These are phyloP conservation scores for Ictalurus furcatus DNA, from an alignment of 2,113 vertebrate genomes.

Conservation along the genomic window DNA sequence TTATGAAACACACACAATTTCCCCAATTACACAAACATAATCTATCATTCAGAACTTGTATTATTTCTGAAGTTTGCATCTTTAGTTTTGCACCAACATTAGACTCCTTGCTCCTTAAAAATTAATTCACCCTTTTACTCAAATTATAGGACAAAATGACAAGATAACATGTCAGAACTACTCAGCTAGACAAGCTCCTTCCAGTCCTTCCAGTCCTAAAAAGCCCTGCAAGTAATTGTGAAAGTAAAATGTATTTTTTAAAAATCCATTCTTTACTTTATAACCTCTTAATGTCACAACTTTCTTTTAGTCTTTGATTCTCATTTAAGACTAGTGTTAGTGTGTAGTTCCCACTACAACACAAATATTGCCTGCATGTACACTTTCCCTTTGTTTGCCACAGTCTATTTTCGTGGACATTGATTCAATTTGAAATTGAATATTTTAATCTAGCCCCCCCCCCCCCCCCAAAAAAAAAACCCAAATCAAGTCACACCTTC, in stretches of 20 bases:
- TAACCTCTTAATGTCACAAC: background rate
- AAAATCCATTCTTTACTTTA: background rate
- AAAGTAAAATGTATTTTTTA: background rate
- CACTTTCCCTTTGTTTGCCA: background rate
- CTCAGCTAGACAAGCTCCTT: background rate
- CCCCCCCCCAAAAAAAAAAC: too few relatives aligned
- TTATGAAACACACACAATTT: background rate
- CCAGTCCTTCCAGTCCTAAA: background rate
- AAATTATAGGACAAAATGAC: background rate
- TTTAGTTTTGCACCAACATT: background rate
- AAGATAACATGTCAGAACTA: background rate
- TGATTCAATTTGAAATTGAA: too few relatives aligned
- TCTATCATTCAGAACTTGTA: background rate
- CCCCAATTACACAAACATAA: background rate
- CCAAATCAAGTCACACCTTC: background rate
- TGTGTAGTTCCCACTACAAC: background rate
- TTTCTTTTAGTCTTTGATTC: background rate
- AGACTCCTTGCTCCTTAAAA: background rate
- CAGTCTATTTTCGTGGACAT: background rate
- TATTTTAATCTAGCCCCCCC: background rate
- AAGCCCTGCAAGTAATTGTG: background rate
- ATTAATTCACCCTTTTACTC: background rate
- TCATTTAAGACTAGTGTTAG: background rate
- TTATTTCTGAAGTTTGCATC: background rate
- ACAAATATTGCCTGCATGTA: background rate